A percentile compares a stretch with the other conserved stretches of the same genome.
Conservation (phyloP, 1,140 invertebrate species). For the Polypedilum pembai region DNA sequence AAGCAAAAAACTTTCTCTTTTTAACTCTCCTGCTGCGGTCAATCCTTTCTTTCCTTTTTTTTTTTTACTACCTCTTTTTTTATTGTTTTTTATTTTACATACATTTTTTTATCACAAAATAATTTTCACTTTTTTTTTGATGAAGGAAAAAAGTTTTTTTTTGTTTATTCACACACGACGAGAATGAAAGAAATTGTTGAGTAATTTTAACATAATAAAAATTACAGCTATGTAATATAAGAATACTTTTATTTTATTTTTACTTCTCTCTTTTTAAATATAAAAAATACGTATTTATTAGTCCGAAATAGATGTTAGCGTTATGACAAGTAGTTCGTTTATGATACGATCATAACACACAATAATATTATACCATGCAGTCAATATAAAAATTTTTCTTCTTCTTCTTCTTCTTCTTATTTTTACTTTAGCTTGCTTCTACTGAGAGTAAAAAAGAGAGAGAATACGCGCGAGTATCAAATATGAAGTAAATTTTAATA, state of each 20-base stretch:
- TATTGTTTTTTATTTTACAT: neutral
- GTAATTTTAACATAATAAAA: constrained; percentile 28
- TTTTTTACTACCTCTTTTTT: constrained; percentile 9
- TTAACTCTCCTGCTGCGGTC: neutral
- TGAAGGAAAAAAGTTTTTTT: neutral
- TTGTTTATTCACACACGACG: neutral
- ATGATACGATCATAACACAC: constrained; percentile 36
- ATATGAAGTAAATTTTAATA: neutral
- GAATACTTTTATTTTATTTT: constrained; percentile 30
- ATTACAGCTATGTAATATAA: constrained; percentile 24
- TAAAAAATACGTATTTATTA: constrained; percentile 30
- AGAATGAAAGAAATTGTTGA: neutral
- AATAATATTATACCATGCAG: constrained; percentile 27
- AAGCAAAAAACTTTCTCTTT: constrained; percentile 1
- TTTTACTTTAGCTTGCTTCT: neutral
- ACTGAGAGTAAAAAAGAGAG: neutral
- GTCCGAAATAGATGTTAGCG: constrained; percentile 39
- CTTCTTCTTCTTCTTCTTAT: neutral
- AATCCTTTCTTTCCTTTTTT: constrained; percentile 11
- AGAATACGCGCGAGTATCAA: neutral
- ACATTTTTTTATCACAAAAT: constrained; percentile 15
- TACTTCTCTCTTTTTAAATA: constrained; percentile 29
- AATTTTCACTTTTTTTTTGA: neutral
- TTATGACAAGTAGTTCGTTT: constrained; percentile 45
- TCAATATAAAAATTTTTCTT: neutral